A percentile compares a stretch with the other conserved stretches of the same genome.
These are phyloP conservation scores for Steinernema carpocapsae DNA, from an alignment of 2,888 invertebrate species.

Conservation along the genomic window DNA sequence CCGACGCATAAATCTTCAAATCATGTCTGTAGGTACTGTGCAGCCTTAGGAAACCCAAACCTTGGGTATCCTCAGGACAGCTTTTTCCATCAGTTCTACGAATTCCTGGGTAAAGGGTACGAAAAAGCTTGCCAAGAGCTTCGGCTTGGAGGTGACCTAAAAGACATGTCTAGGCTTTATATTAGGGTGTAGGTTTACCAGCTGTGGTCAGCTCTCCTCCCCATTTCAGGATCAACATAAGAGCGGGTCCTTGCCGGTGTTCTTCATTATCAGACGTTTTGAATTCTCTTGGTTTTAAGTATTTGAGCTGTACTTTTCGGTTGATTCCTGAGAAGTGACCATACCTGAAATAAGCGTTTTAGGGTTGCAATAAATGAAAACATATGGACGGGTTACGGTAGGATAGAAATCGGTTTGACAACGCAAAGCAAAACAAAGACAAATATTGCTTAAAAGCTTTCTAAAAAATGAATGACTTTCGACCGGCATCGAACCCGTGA, in stretches of 20 bases:
- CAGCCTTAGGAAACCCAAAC: constrained; percentile 87
- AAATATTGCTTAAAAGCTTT: too few species aligned
- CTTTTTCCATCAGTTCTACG: constrained; percentile 65
- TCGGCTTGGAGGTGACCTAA: constrained; percentile 64
- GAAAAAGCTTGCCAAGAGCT: constrained; percentile 84
- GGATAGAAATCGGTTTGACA: neutral
- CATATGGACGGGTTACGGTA: neutral
- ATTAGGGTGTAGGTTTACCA: constrained; percentile 72
- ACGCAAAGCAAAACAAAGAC: neutral
- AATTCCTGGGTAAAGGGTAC: constrained; percentile 90
- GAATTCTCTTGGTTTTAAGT: constrained; percentile 76
- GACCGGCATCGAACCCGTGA: too few species aligned
- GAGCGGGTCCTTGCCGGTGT: constrained; percentile 85
- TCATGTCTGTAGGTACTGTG: constrained; percentile 99
- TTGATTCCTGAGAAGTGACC: constrained; percentile 99
- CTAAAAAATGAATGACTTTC: too few species aligned
- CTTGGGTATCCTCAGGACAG: constrained; percentile 71
- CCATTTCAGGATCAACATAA: constrained; percentile 97
- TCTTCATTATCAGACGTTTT: constrained; percentile 31
- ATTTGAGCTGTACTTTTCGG: constrained; percentile 99
- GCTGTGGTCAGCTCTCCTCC: constrained; percentile 98
- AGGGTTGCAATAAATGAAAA: neutral
- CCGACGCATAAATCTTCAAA: constrained; percentile 97
- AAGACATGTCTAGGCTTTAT: constrained; percentile 8
- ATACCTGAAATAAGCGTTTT: constrained; percentile 76